Evolutionary conservation across 1,140 invertebrate genomes (phyloP).

Genomic region (Mizuhopecten yessoensis): DNA sequence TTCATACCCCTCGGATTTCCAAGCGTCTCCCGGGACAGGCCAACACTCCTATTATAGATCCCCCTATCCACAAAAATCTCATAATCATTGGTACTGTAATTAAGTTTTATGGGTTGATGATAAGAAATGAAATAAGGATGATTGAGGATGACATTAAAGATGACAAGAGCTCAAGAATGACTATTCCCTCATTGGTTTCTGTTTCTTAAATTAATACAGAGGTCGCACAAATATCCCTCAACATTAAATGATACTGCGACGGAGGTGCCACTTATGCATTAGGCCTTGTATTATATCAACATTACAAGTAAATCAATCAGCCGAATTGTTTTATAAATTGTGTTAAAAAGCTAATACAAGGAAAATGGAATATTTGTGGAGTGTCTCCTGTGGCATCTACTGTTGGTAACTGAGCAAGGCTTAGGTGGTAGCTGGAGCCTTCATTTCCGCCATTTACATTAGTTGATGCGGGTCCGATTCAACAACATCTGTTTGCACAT

Average conservation of each 20-base stretch:
- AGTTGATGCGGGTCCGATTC: not conserved
- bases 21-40: not conserved
- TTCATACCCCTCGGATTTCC: conserved; percentile 30
- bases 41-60: not conserved
- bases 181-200: conserved; percentile 32
- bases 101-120: conserved; percentile 34
- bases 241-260: conserved; percentile 1
- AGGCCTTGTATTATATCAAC: conserved; percentile 26
- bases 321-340: conserved; percentile 11
- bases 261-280: conserved; percentile 18
- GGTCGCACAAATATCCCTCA: conserved; percentile 31
- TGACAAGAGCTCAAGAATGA: conserved; percentile 2
- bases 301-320: conserved; percentile 39
- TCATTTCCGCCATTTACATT: conserved; percentile 25
- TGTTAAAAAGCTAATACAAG: conserved; percentile 26
- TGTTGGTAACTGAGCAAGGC: not conserved
- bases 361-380: not conserved
- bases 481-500: conserved; percentile 5
- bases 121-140: conserved; percentile 39
- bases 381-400: conserved; percentile 8
- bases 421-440: not conserved
- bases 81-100: conserved; percentile 32
- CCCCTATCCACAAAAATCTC: conserved; percentile 37
- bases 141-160: conserved; percentile 35
- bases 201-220: conserved; percentile 29